Conservation (phyloP, 2,888 invertebrate genomes). For the Mamestra brassicae region DNA sequence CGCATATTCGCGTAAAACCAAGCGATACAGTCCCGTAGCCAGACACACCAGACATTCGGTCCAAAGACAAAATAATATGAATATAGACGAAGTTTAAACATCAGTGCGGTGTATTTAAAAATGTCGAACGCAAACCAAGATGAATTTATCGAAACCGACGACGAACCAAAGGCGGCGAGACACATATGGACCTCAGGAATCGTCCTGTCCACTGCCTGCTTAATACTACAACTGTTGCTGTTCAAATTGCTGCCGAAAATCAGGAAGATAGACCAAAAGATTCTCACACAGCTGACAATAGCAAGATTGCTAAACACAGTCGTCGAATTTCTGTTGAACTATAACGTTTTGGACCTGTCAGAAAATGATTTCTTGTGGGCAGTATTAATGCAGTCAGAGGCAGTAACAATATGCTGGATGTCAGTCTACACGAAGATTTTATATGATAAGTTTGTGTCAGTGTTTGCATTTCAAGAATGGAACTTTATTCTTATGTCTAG, state of each 20-base stretch:
- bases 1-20: background rate
- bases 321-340: background rate
- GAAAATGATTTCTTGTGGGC: background rate
- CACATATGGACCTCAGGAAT: background rate
- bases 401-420: constrained; percentile 8
- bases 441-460: constrained; percentile 14
- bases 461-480: background rate
- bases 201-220: background rate
- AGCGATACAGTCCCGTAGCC: no score
- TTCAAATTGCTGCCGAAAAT: background rate
- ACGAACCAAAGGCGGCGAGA: background rate
- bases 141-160: background rate
- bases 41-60: no score
- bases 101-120: background rate
- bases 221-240: background rate
- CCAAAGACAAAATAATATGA: background rate
- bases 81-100: background rate
- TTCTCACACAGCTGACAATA: background rate
- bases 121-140: background rate
- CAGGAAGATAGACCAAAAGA: background rate
- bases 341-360: background rate
- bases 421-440: constrained; percentile 1
- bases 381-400: background rate
- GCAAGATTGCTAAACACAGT: background rate
- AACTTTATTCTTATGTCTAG: constrained; percentile 3